These are phyloP conservation scores for Drosophila mauritiana DNA, from an alignment of 1,140 invertebrate species.

Conservation along the genomic window DNA sequence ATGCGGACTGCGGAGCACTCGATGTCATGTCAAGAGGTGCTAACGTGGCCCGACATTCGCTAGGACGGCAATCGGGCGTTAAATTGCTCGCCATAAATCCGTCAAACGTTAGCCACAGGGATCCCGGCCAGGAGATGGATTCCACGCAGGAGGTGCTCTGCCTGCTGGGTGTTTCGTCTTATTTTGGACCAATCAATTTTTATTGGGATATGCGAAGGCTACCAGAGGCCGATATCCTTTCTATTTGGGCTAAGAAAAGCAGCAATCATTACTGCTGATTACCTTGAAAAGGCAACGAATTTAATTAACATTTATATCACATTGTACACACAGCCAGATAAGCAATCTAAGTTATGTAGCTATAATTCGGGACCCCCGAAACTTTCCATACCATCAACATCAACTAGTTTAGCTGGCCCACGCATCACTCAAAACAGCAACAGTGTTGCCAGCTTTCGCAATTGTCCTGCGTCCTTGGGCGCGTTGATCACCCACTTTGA, in stretches of 20 bases:
- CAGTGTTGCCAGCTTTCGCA: slow-evolving; percentile 21
- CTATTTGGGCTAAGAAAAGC: too few species aligned
- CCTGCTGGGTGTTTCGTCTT: not conserved
- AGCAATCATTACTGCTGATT: too few species aligned
- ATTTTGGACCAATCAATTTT: not conserved
- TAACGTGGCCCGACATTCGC: slow-evolving; percentile 54
- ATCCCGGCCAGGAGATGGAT: not conserved
- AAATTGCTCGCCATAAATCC: slow-evolving; percentile 66
- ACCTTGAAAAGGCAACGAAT: too few species aligned
- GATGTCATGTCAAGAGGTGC: slow-evolving; percentile 48
- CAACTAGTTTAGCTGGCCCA: not conserved
- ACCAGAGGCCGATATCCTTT: too few species aligned
- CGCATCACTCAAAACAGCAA: slow-evolving; percentile 4
- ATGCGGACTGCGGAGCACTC: slow-evolving; percentile 9
- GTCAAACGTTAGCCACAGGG: slow-evolving; percentile 20
- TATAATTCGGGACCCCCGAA: not conserved
- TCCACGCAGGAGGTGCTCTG: not conserved
- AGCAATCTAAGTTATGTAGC: slow-evolving; percentile 9
- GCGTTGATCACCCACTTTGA: slow-evolving; percentile 36
- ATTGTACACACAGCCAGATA: not conserved
- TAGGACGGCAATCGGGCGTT: slow-evolving; percentile 51
- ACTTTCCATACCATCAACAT: not conserved
- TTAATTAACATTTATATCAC: too few species aligned
- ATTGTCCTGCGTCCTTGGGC: slow-evolving; percentile 7
- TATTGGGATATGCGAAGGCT: not conserved